These are phyloP conservation scores for Cryptus armator DNA, from an alignment of 2,888 invertebrate species.

Conservation along the genomic window DNA sequence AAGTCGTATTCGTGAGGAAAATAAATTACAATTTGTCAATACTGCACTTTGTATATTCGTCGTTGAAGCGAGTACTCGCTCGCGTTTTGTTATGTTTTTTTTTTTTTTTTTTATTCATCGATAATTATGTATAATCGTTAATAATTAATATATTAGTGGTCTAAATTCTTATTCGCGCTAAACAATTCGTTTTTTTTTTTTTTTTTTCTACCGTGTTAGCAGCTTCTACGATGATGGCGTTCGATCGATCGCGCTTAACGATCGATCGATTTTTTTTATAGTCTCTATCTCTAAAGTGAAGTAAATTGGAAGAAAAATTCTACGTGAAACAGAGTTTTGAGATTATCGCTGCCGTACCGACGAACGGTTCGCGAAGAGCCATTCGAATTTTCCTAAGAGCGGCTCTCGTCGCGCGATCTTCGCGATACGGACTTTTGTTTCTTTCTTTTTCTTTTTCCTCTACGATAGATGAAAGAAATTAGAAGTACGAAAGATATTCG, in stretches of 20 bases:
- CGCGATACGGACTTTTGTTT: background rate
- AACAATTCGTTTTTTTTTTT: constrained; percentile 41
- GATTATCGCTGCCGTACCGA: background rate
- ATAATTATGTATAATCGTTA: constrained; percentile 42
- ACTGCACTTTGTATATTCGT: constrained; percentile 82
- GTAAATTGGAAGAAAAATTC: background rate
- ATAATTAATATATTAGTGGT: constrained; percentile 47
- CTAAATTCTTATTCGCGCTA: constrained; percentile 52
- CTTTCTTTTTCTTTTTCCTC: background rate
- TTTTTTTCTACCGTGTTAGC: constrained; percentile 41
- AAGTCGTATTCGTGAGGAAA: constrained; percentile 79
- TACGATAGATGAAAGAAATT: constrained; percentile 12
- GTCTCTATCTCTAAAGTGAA: background rate
- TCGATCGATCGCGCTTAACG: background rate
- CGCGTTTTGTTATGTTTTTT: constrained; percentile 66
- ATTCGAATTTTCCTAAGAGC: too few species aligned
- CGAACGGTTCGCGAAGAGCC: background rate
- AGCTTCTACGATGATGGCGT: constrained; percentile 40
- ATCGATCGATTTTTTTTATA: background rate
- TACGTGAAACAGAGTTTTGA: background rate
- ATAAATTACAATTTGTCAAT: constrained; percentile 84
- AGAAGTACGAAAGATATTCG: constrained; percentile 38
- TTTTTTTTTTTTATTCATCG: constrained; percentile 25
- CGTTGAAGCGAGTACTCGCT: constrained; percentile 77
- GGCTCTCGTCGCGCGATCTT: background rate